Conservation (phyloP, 2,888 invertebrate genomes). For the Aphrophora alni region DNA sequence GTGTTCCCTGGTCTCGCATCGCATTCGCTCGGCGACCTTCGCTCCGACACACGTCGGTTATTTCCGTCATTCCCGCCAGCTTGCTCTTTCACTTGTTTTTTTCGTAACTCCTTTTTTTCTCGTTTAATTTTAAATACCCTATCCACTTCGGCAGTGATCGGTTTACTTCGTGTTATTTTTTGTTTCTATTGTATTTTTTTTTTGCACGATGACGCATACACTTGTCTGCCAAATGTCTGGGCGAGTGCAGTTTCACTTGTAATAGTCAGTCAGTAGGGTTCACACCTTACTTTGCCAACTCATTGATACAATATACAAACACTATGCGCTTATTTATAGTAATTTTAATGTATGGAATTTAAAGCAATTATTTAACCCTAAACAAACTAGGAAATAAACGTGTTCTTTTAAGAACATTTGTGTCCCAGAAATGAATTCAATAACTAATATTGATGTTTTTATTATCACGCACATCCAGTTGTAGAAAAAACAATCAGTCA, state of each 20-base stretch:
- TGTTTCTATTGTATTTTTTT: not conserved
- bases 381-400: no score
- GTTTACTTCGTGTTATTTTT: not conserved
- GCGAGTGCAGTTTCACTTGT: not conserved
- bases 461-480: no score
- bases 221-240: conserved; percentile 2
- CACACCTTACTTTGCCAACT: not conserved
- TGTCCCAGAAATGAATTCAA: no score
- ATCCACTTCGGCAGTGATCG: not conserved
- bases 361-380: no score
- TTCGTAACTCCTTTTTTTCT: not conserved
- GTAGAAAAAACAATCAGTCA: no score
- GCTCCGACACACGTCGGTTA: not conserved
- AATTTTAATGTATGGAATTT: no score
- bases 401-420: no score
- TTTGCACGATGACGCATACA: not conserved
- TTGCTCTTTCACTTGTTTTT: not conserved
- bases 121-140: not conserved
- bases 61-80: conserved; percentile 9
- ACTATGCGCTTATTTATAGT: no score
- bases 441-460: no score
- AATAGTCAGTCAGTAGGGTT: no score
- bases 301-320: no score
- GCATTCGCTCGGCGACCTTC: conserved; percentile 1
- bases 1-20: not conserved